Conservation (phyloP, 1,140 invertebrate genomes). For the Choristoneura fumiferana region DNA sequence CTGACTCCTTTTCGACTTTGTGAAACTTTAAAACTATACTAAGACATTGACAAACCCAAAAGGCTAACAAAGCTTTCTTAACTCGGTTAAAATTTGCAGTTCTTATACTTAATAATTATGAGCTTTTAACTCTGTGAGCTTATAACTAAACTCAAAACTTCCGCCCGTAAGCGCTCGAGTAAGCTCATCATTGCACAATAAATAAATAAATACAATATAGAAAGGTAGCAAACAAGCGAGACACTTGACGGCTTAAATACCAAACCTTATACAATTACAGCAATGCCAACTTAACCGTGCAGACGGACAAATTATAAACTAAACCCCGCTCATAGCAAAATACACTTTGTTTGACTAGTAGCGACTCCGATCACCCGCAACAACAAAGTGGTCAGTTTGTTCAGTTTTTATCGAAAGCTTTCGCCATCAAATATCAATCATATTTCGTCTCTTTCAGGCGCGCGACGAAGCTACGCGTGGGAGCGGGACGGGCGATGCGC, state of each 20-base stretch:
- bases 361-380: not conserved
- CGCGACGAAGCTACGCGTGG: not conserved
- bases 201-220: constrained; percentile 10
- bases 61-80: too few relatives aligned
- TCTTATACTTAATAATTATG: too few relatives aligned
- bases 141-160: too few relatives aligned
- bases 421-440: constrained; percentile 17
- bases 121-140: too few relatives aligned
- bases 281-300: not conserved
- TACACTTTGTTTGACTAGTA: not conserved
- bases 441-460: constrained; percentile 16
- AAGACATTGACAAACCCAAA: too few relatives aligned
- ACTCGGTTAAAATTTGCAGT: too few relatives aligned
- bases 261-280: constrained; percentile 17
- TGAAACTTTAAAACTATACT: too few relatives aligned
- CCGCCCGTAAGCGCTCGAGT: too few relatives aligned
- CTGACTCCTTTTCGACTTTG: too few relatives aligned
- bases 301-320: too few relatives aligned
- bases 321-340: too few relatives aligned
- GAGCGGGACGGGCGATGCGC: constrained; percentile 3
- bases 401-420: constrained; percentile 19
- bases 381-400: not conserved
- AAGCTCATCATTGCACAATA: not conserved
- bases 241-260: constrained; percentile 17
- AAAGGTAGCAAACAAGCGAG: constrained; percentile 4